Evolutionary conservation across 2,113 vertebrate genomes (phyloP).

Genomic region (Microcebus tavaratra): DNA sequence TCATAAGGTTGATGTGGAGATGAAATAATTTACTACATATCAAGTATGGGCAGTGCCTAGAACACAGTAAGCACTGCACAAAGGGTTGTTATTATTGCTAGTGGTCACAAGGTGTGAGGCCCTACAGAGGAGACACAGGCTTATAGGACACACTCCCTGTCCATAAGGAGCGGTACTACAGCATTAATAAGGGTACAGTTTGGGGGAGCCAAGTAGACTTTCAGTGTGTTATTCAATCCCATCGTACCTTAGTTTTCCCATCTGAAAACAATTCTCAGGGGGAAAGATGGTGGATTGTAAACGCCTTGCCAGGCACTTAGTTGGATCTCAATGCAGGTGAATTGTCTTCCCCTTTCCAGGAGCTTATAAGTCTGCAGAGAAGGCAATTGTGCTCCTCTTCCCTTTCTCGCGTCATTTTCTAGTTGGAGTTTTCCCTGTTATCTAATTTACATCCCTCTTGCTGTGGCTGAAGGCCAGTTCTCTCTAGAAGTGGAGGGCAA

Average conservation of each 20-base stretch:
- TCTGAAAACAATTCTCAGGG: neutral
- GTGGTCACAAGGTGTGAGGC: neutral
- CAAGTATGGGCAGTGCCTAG: neutral
- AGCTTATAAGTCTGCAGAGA: neutral
- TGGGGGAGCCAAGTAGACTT: neutral
- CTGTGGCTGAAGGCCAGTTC: neutral
- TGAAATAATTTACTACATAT: neutral
- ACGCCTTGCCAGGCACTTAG: neutral
- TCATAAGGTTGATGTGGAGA: neutral
- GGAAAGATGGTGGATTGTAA: neutral
- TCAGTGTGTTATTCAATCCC: neutral
- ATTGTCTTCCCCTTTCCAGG: neutral
- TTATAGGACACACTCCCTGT: neutral
- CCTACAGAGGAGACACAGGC: neutral
- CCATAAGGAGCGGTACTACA: neutral
- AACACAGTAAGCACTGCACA: neutral
- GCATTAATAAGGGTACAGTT: neutral
- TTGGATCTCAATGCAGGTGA: neutral
- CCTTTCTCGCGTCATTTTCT: neutral
- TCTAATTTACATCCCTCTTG: neutral
- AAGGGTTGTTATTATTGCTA: neutral
- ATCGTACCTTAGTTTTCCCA: neutral
- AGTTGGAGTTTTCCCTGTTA: neutral
- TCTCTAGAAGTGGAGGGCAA: neutral
- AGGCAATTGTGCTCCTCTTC: neutral